These are phyloP conservation scores for Deilephila elpenor DNA, from an alignment of 2,888 invertebrate species.

Conservation along the genomic window DNA sequence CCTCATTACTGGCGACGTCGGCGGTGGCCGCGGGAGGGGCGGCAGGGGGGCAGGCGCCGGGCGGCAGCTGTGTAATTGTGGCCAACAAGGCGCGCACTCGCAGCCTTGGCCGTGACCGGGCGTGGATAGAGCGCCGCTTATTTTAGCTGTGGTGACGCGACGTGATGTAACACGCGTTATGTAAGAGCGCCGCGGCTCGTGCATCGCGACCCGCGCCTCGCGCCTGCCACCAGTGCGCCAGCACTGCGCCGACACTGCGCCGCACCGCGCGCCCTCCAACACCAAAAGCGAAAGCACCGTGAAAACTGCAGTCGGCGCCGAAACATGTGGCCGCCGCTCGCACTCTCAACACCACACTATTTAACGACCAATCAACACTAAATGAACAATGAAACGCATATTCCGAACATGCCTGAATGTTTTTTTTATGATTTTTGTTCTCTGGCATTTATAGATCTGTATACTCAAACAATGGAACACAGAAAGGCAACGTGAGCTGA, in stretches of 20 bases:
- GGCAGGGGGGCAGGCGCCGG: background rate
- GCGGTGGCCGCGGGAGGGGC: background rate
- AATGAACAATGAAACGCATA: conserved; percentile 2
- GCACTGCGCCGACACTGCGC: conserved; percentile 56
- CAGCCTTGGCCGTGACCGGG: conserved; percentile 84
- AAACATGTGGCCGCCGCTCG: background rate
- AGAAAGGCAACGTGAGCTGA: background rate
- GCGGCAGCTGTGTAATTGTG: conserved; percentile 73
- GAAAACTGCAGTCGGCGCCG: conserved; percentile 47
- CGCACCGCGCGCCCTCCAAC: conserved; percentile 44
- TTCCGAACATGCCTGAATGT: background rate
- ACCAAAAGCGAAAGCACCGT: conserved; percentile 79
- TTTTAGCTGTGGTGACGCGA: conserved; percentile 80
- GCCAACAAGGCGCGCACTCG: conserved; percentile 62
- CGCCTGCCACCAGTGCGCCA: conserved; percentile 46
- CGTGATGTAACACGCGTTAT: conserved; percentile 78
- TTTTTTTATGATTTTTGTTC: background rate
- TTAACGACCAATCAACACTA: background rate
- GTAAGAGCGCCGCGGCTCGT: conserved; percentile 65
- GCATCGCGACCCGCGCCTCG: conserved; percentile 47
- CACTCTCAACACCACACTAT: background rate
- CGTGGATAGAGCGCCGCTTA: conserved; percentile 77
- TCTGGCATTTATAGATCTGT: background rate
- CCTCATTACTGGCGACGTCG: conserved; percentile 71
- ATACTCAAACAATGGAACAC: background rate